phyloP scores from a whole-genome alignment of 2,113 vertebrate species.

The Gyps fulvus region DNA sequence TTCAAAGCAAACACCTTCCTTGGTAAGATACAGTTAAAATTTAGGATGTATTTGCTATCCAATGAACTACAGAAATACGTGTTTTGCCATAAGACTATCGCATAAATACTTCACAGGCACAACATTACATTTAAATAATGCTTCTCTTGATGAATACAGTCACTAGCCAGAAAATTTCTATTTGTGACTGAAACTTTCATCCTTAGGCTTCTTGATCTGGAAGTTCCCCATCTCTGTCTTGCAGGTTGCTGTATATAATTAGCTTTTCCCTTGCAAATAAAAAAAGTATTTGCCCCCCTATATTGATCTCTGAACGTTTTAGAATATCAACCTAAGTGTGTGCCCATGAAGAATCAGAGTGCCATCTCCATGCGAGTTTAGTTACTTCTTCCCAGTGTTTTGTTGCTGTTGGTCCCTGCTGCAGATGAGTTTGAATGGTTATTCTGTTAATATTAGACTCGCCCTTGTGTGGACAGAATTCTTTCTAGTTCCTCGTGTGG shows the following conservation, averaged over 20 bases:
- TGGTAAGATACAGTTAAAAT: neutral
- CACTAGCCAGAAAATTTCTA: neutral
- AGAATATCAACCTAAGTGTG: neutral
- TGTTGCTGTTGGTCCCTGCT: neutral
- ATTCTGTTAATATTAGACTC: neutral
- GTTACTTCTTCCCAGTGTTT: neutral
- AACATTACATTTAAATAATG: neutral
- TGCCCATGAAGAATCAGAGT: neutral
- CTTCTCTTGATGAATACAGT: neutral
- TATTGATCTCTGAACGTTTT: neutral
- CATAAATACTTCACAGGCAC: neutral
- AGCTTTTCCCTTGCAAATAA: neutral
- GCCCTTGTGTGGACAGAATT: neutral
- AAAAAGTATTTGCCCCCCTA: neutral
- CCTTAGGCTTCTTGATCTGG: neutral
- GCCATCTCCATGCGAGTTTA: neutral
- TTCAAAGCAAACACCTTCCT: neutral
- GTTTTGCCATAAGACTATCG: neutral
- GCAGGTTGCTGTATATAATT: neutral
- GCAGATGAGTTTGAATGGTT: neutral
- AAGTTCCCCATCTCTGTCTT: neutral
- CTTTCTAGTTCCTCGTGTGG: neutral
- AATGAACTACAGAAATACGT: neutral
- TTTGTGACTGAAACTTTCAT: neutral
- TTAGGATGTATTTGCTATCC: neutral